Percentiles rank a stretch among this genome's conserved stretches.
phyloP scores from a whole-genome alignment of 2,888 invertebrate genomes.

The Drosophila acutilabella region DNA sequence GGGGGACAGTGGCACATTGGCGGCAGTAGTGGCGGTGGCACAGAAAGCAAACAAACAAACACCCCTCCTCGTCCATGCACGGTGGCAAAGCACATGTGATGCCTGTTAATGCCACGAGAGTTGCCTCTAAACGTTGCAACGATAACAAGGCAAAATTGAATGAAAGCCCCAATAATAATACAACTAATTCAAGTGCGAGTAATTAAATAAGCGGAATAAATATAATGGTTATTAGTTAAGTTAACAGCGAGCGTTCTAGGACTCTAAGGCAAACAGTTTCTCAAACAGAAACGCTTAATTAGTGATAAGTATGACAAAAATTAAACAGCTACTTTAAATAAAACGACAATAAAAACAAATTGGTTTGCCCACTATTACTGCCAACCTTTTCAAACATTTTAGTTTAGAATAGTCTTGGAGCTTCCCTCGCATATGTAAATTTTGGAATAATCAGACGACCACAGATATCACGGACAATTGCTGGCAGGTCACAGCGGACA shows the following conservation, averaged over 20 bases:
- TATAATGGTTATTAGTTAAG: not conserved
- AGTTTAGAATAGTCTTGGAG: conserved; percentile 5
- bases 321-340: too few relatives aligned
- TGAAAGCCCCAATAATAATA: not conserved
- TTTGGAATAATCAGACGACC: conserved; percentile 53
- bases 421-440: conserved; percentile 58
- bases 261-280: not conserved
- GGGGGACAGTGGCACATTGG: conserved; percentile 1
- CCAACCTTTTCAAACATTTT: too few relatives aligned
- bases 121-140: conserved; percentile 12
- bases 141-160: not conserved
- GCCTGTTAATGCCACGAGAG: conserved; percentile 35
- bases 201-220: not conserved
- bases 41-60: conserved; percentile 38
- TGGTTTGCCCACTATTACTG: not conserved
- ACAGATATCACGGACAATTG: conserved; percentile 64
- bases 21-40: conserved; percentile 2
- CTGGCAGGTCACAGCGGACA: conserved; percentile 16
- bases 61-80: conserved; percentile 27
- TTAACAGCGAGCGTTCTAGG: not conserved
- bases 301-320: too few relatives aligned
- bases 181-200: not conserved
- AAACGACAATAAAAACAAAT: too few relatives aligned
- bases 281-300: too few relatives aligned
- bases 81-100: conserved; percentile 29